Base-by-base conservation (phyloP, 2,888 invertebrate genomes). In the Esperia sulphurella region DNA sequence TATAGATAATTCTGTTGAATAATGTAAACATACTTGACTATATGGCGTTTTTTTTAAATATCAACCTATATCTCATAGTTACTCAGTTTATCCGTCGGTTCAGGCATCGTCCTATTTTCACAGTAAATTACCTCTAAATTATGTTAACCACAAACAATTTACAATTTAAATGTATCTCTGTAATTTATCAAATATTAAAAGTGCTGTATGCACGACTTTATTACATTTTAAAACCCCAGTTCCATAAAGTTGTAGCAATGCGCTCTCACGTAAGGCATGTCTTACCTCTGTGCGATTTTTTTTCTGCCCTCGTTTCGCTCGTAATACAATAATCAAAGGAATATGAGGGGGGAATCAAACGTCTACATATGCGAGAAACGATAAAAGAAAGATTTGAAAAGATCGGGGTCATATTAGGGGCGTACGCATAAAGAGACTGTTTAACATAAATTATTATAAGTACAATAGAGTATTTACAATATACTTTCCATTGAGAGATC, bases 241-340 rank as follows among this genome's bases (percentile, higher is more conserved):
- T 21, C 21, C 21, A 21, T 21, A 21, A 21, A 3, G 21, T 21
- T 21, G 21, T 3, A 21, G 5, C 10, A 9, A 40, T 40, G 14
- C 40, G 14, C 21, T 9, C 41, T 43, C 33, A 9, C 12, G 29
- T 28, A 44, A 10, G 9, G 31, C 12, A n/a, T 9, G 21, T 10
- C 14, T 10, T 43, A 14, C 33, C 31, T 33, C 43, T 14, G 14
- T 9, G 14, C 14, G 66, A n/a, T n/a, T 67, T 75, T 79, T 78
- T 77, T 75, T 70, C 65, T 76, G 71, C 77, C 80, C 80, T 78
- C 81, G 74, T 80, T 83, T 76, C 63, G 9, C 14, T 55, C 65
- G 68, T 83, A 83, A 87, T 79, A 80, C 76, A 85, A 89, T 88
- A 88, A 88, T 88, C 87, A 88, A 87, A 89, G 72, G 77, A 82